These are phyloP conservation scores for Columba guinea DNA, from an alignment of 2,797 vertebrate genomes.

Conservation along the genomic window DNA sequence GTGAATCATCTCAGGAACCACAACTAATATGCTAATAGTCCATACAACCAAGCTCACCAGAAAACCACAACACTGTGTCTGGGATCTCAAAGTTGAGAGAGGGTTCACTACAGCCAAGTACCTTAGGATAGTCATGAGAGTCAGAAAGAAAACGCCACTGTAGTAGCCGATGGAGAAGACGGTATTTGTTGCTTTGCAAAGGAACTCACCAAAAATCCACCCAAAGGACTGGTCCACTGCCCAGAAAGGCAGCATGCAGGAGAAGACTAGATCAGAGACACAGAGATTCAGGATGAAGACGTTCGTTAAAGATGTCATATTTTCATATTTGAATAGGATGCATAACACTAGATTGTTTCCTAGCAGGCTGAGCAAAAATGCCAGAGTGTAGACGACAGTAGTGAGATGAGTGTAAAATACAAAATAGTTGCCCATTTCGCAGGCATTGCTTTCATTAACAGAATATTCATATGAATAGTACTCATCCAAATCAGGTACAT, in stretches of 20 bases:
- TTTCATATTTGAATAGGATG: slow-evolving; percentile 88
- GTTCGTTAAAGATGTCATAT: slow-evolving; percentile 86
- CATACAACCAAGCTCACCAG: slow-evolving; percentile 77
- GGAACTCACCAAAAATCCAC: slow-evolving; percentile 83
- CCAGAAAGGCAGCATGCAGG: slow-evolving; percentile 87
- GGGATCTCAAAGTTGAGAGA: slow-evolving; percentile 78
- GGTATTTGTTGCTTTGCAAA: slow-evolving; percentile 83
- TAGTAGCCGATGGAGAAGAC: slow-evolving; percentile 88
- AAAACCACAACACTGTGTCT: slow-evolving; percentile 66
- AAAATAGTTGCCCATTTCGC: slow-evolving; percentile 59
- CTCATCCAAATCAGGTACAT: fast-evolving
- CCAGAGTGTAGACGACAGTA: slow-evolving; percentile 78
- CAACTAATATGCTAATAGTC: slow-evolving; percentile 77
- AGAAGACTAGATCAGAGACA: slow-evolving; percentile 89
- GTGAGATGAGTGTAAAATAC: slow-evolving; percentile 69
- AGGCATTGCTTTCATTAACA: slow-evolving; percentile 43
- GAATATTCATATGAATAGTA: neutral
- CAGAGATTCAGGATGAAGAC: slow-evolving; percentile 90
- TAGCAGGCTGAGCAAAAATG: slow-evolving; percentile 84
- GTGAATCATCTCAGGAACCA: slow-evolving; percentile 78
- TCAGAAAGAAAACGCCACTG: slow-evolving; percentile 88
- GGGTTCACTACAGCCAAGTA: slow-evolving; percentile 87
- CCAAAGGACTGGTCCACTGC: slow-evolving; percentile 70
- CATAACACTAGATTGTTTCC: slow-evolving; percentile 88
- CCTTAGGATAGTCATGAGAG: slow-evolving; percentile 87